Conservation (phyloP, 2,113 vertebrate species). For the Ondatra zibethicus region DNA sequence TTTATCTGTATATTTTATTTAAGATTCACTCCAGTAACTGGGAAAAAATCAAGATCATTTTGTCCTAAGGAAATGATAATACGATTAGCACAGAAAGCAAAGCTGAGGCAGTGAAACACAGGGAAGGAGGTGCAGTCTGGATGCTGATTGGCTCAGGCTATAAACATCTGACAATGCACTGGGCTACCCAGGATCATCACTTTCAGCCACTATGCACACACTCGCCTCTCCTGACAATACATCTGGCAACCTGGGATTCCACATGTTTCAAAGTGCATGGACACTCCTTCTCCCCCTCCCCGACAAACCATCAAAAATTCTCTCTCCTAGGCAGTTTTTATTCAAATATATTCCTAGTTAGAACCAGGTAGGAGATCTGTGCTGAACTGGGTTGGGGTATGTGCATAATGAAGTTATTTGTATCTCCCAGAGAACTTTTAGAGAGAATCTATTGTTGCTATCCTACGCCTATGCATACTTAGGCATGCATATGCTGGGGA, state of each 20-base stretch:
- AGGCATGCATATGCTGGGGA: background rate
- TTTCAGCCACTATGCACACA: background rate
- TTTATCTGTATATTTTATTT: conserved; percentile 7
- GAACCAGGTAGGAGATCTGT: background rate
- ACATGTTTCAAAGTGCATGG: too few species aligned
- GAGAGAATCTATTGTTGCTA: background rate
- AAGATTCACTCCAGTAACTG: background rate
- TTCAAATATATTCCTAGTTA: background rate
- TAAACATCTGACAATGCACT: background rate
- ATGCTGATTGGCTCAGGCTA: too few species aligned
- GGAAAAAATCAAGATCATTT: background rate
- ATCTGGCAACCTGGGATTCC: background rate
- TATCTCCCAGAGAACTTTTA: too few species aligned
- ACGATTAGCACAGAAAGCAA: background rate
- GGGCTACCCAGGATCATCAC: background rate
- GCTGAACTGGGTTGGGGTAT: too few species aligned
- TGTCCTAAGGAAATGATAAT: conserved; percentile 16
- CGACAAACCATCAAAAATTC: background rate
- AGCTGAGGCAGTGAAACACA: background rate
- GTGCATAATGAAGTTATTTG: background rate
- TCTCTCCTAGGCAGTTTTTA: background rate
- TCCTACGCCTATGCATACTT: background rate
- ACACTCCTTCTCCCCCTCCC: background rate
- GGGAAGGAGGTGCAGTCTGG: fast-evolving
- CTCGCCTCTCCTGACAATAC: background rate